These are phyloP conservation scores for Catocala fraxini DNA, from an alignment of 2,888 invertebrate genomes.

Conservation along the genomic window DNA sequence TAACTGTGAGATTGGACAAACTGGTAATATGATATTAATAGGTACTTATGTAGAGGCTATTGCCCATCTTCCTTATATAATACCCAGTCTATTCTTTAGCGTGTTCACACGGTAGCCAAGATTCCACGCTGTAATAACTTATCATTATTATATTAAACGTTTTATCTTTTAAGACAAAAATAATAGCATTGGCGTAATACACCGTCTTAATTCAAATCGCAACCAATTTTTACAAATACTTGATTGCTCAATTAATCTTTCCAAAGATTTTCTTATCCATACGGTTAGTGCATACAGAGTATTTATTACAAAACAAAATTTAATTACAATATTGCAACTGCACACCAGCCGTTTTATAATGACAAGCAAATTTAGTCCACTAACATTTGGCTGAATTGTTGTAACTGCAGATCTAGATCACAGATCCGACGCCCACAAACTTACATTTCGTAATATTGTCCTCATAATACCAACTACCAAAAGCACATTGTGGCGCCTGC, in stretches of 20 bases:
- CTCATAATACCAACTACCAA: conserved; percentile 56
- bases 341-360: conserved; percentile 48
- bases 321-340: conserved; percentile 37
- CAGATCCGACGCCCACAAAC: conserved; percentile 60
- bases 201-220: no score
- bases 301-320: conserved; percentile 39
- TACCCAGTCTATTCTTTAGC: conserved; percentile 10
- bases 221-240: no score
- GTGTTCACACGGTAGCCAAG: conserved; percentile 15
- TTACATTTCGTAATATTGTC: conserved; percentile 61
- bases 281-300: conserved; percentile 2
- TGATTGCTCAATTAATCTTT: no score
- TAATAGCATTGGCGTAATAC: neutral
- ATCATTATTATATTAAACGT: conserved; percentile 8
- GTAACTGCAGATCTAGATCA: conserved; percentile 59
- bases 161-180: conserved; percentile 1
- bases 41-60: conserved; percentile 3
- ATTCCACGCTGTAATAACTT: conserved; percentile 6
- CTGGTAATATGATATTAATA: conserved; percentile 8
- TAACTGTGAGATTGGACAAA: conserved; percentile 2
- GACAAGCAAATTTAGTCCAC: conserved; percentile 47
- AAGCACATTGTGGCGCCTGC: conserved; percentile 60
- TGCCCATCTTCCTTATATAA: conserved; percentile 10
- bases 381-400: conserved; percentile 55
- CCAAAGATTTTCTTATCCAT: neutral